Evolutionary conservation across 2,888 invertebrate species (phyloP).

Genomic region (Trichogramma dendrolimi): DNA sequence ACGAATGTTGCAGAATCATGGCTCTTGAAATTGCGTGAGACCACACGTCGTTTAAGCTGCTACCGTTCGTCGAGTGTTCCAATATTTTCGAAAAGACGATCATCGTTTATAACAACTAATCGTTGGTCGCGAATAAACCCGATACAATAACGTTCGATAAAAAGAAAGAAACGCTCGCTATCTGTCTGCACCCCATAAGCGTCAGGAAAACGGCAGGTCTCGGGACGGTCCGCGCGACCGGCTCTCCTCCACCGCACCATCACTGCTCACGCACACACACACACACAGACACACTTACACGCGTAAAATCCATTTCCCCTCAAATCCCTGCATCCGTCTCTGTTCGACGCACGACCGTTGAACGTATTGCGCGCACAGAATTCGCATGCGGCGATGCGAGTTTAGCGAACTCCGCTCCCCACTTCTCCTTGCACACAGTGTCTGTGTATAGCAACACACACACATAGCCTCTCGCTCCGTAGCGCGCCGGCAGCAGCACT

Average conservation of each 20-base stretch:
- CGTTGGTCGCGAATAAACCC: no score
- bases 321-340: background rate
- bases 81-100: no score
- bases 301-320: background rate
- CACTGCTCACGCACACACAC: background rate
- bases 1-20: no score
- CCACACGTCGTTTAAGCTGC: no score
- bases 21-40: no score
- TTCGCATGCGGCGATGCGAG: conserved; percentile 5
- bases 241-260: background rate
- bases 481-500: background rate
- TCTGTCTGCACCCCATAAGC: no score
- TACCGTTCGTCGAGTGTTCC: no score
- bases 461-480: background rate
- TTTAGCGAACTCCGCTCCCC: conserved; percentile 25
- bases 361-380: background rate
- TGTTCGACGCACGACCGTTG: background rate
- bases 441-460: background rate
- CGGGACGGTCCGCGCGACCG: background rate
- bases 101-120: no score
- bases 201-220: no score
- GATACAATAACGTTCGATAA: no score
- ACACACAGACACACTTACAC: no score
- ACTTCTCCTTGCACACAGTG: background rate
- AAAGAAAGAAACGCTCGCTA: no score